phyloP scores from a whole-genome alignment of 2,888 invertebrate genomes.

The Apamea epomidion region DNA sequence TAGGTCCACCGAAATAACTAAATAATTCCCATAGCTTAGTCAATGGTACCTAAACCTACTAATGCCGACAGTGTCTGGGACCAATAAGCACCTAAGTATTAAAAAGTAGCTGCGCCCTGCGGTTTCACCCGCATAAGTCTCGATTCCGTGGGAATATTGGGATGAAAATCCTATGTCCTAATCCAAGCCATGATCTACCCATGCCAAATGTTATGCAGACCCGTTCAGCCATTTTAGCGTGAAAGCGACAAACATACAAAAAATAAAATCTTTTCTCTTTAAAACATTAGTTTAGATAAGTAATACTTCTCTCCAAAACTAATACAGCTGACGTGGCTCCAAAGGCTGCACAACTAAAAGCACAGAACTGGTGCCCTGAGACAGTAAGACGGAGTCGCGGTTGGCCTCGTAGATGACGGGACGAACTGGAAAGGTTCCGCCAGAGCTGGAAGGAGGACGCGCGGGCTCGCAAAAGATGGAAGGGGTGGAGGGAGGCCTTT shows the following conservation, averaged over 20 bases:
- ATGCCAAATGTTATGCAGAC: too few species aligned
- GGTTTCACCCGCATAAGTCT: too few species aligned
- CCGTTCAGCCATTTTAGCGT: too few species aligned
- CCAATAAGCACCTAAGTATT: not conserved
- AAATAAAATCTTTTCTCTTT: too few species aligned
- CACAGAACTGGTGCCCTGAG: not conserved
- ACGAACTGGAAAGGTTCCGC: not conserved
- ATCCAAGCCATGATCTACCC: too few species aligned
- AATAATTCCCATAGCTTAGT: not conserved
- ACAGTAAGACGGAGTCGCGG: not conserved
- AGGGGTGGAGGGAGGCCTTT: not conserved
- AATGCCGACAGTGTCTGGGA: not conserved
- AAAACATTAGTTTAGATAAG: too few species aligned
- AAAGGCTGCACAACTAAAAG: not conserved
- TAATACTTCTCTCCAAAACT: constrained; percentile 4
- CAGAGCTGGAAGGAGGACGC: not conserved
- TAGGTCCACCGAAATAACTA: not conserved
- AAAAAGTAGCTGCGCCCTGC: not conserved
- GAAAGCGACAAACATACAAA: too few species aligned
- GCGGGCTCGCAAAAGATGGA: not conserved
- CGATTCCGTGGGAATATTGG: not conserved
- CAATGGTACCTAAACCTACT: not conserved
- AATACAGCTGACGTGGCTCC: not conserved
- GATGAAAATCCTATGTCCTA: too few species aligned
- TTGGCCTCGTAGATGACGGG: not conserved